phyloP scores from a whole-genome alignment of 2,888 invertebrate species.

The Arrhopalites spinosus region DNA sequence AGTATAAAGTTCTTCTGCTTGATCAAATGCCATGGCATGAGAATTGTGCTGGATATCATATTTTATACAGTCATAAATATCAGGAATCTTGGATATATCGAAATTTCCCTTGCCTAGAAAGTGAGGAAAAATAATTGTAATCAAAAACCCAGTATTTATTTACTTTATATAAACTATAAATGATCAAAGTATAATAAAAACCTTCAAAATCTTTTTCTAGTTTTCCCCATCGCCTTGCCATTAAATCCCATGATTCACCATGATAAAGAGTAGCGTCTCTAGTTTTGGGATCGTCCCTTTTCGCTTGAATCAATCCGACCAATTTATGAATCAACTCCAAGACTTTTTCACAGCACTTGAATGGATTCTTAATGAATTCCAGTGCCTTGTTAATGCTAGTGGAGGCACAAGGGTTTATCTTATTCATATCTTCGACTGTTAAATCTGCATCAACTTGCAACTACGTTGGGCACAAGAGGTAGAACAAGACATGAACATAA shows the following conservation, averaged over 20 bases:
- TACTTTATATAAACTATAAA: too few relatives aligned
- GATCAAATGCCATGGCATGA: conserved; percentile 88
- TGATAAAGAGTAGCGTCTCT: conserved; percentile 88
- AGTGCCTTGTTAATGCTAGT: conserved; percentile 88
- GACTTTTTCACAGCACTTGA: conserved; percentile 88
- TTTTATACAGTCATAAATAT: conserved; percentile 99
- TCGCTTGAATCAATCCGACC: conserved; percentile 80
- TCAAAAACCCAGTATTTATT: too few relatives aligned
- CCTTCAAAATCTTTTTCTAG: conserved; percentile 98
- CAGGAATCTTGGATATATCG: conserved; percentile 98
- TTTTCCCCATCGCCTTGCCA: conserved; percentile 97
- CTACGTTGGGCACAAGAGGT: too few relatives aligned
- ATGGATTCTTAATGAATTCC: conserved; percentile 95
- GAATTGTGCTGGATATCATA: conserved; percentile 98
- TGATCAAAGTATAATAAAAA: too few relatives aligned
- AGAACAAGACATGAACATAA: too few relatives aligned
- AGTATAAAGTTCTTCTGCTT: conserved; percentile 89
- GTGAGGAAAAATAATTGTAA: too few relatives aligned
- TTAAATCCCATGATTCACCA: conserved; percentile 98
- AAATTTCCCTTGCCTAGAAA: conserved; percentile 88
- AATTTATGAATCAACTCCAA: conserved; percentile 84
- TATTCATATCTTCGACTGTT: conserved; percentile 78
- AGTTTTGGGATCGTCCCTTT: conserved; percentile 86
- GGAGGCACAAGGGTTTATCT: conserved; percentile 91
- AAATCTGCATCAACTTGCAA: conserved; percentile 91